These are phyloP conservation scores for Formica selysi DNA, from an alignment of 1,140 invertebrate species.

Conservation along the genomic window DNA sequence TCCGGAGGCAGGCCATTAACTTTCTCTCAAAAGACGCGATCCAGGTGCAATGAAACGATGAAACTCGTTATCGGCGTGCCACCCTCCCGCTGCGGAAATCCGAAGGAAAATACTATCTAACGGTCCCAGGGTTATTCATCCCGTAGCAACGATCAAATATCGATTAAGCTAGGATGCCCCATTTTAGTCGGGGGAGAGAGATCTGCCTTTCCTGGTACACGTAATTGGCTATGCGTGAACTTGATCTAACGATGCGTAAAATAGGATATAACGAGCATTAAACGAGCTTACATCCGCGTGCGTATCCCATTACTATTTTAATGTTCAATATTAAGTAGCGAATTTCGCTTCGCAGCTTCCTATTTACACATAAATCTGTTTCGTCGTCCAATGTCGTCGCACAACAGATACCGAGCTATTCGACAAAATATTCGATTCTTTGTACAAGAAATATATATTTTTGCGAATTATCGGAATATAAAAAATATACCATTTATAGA, in stretches of 20 bases:
- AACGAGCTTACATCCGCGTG: conserved; percentile 58
- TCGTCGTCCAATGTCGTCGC: neutral
- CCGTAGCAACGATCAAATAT: conserved; percentile 43
- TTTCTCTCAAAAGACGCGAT: conserved; percentile 61
- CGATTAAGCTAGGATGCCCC: conserved; percentile 61
- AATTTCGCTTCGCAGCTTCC: neutral
- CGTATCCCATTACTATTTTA: conserved; percentile 42
- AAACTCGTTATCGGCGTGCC: conserved; percentile 48
- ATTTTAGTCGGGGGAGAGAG: conserved; percentile 45
- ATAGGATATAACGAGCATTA: conserved; percentile 69
- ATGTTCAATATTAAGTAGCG: conserved; percentile 37
- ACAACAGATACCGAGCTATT: neutral
- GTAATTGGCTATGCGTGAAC: conserved; percentile 44
- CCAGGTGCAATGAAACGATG: conserved; percentile 64
- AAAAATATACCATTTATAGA: neutral
- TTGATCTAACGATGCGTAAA: conserved; percentile 70
- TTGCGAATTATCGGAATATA: neutral
- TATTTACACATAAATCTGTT: neutral
- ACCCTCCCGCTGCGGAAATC: neutral
- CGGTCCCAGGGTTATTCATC: conserved; percentile 48
- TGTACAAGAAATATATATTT: neutral
- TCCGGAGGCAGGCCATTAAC: conserved; percentile 59
- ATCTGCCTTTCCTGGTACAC: conserved; percentile 12
- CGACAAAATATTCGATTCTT: neutral
- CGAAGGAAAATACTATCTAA: conserved; percentile 48